Evolutionary conservation across 2,113 vertebrate species (phyloP), one percentile per base, ranked within the genome.

Genomic region (Sapajus apella): DNA sequence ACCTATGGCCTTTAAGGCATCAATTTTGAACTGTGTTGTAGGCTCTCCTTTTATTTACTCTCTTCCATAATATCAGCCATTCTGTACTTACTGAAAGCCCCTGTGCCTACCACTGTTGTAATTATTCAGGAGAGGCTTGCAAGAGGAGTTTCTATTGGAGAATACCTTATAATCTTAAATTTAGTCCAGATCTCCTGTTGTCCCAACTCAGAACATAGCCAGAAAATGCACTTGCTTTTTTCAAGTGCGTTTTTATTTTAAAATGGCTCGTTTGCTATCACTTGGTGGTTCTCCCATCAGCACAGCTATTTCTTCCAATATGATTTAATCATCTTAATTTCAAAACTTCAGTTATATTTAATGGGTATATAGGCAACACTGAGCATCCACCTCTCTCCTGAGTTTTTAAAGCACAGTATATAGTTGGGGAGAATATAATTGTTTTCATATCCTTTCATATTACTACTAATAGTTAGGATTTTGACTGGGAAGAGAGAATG

Each of bases 181-280:
- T 11, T 73, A 50, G 61, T 73, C 56, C 35, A 83, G 14, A 81
- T 75, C 75, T 96, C 66, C 52, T 94, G 6, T 84, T 97, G 35
- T 93, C 17, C 13, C 20, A n/a, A 91, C 84, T 96, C 61, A 85
- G 56, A 93, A 90, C 77, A 89, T 87, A 91, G 56, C 50, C 52
- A 77, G 56, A 93, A 94, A 50, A 95, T 58, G 82, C 8, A 72
- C 73, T 91, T 90, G 70, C 4, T 85, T 76, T 87, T 79, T 87
- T 32, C 35, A 82, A 37, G 14, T 72, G 56, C 77, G 18, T 79
- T 58, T 94, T 97, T 75, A 32, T 87, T 93, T 90, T 73, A 21
- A 96, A 97, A 79, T 88, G 72, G 27, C 58, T 93, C 16, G 14
- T 94, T 75, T 97, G 85, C 87, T 93, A 40, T 94, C 75, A 83